Evolutionary conservation across 2,888 invertebrate genomes (phyloP), one percentile per base, ranked within the genome.

Genomic region (Drosophila phalerata): DNA sequence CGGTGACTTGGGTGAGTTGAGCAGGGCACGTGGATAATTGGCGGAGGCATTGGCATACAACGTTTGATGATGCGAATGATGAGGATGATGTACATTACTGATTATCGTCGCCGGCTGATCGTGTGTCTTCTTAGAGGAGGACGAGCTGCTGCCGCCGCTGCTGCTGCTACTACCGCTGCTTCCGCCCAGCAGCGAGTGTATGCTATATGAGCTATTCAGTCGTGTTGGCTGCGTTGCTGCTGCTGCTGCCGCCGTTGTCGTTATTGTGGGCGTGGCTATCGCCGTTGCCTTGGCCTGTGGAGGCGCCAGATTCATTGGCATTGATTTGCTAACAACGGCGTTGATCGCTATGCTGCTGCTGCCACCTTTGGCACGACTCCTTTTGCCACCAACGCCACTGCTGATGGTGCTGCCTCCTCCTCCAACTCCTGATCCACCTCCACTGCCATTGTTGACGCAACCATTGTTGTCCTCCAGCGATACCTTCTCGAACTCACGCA

Each of bases 401-500:
- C 70, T 63, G 19, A 1, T 22, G 1, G 22, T 22, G 22, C 62
- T 53, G 2, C 53, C 47, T 13, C 40, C 52, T 5, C 40, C 52
- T 5, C 28, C 64, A 15, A 94, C 94, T 0, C 38, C 62, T 82
- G 95, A 96, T 17, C 40, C 66, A 22, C 94, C 94, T 1, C 58
- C 70, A 85, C 96, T 96, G 40, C 86, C 86, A 60, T 89, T 85
- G 28, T 85, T 85, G 0, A 73, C 48, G 58, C 80, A 73, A n/a
- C 82, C 78, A 60, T 94, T 94, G 48, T 79, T 88, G 85, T 96
- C 96, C 73, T 92, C 92, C 40, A 92, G 77, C 19, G 95, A 95
- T 8, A 96, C 96, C 87, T 95, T 94, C 91, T 97, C 97, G 90
- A 97, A 94, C 92, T 97, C 97, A 60, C 97, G 94, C 71, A 97